A percentile compares a stretch with the other conserved stretches of the same genome.
These are phyloP conservation scores for Temnothorax rugatulus DNA, from an alignment of 2,888 invertebrate species.

Conservation along the genomic window DNA sequence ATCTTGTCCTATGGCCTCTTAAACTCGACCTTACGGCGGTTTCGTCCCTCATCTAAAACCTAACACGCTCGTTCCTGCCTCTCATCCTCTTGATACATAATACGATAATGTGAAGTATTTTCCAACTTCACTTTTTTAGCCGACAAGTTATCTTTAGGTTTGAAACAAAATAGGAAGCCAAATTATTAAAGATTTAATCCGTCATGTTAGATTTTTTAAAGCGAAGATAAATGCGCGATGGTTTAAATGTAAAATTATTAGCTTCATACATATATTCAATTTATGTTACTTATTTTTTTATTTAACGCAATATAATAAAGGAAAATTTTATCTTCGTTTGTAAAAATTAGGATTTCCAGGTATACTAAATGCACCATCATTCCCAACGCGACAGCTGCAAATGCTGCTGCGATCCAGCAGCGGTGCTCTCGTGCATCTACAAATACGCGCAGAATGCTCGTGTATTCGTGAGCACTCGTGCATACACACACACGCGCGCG, in stretches of 20 bases:
- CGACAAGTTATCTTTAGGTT: neutral
- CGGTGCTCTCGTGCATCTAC: conserved; percentile 32
- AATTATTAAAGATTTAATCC: neutral
- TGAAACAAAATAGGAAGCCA: neutral
- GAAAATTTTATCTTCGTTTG: neutral
- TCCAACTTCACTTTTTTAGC: neutral
- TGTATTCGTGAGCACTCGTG: neutral
- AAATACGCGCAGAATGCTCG: conserved; percentile 9
- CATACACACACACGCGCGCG: conserved; percentile 8
- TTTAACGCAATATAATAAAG: neutral
- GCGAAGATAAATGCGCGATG: neutral
- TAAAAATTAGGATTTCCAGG: conserved; percentile 15
- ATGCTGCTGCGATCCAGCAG: conserved; percentile 44
- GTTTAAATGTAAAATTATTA: neutral
- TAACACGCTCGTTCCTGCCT: conserved; percentile 23
- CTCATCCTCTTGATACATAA: neutral
- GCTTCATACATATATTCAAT: neutral
- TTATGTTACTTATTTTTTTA: neutral
- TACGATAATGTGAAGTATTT: conserved; percentile 8
- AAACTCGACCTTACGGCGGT: conserved; percentile 61
- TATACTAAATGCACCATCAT: conserved; percentile 24
- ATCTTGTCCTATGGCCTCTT: conserved; percentile 78
- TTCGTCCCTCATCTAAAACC: conserved; percentile 39
- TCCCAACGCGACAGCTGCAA: conserved; percentile 67
- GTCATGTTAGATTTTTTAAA: neutral